A percentile compares a stretch with the other conserved stretches of the same genome.
These are phyloP conservation scores for Aythya baeri DNA, from an alignment of 2,113 vertebrate genomes.

Conservation along the genomic window DNA sequence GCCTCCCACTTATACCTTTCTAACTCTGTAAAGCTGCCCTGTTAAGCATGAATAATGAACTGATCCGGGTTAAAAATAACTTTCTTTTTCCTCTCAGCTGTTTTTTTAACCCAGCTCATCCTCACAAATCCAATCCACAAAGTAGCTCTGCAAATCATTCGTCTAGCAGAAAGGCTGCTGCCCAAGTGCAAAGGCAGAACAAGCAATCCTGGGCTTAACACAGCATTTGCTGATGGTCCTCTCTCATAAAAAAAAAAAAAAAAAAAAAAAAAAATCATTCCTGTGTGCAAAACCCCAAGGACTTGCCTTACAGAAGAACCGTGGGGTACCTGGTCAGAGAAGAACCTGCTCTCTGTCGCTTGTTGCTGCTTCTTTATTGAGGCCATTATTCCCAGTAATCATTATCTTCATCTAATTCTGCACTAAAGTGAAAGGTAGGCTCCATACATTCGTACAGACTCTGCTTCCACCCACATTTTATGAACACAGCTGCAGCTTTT, in stretches of 20 bases:
- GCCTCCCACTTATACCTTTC: background rate
- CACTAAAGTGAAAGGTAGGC: background rate
- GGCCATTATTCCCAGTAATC: background rate
- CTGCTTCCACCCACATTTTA: background rate
- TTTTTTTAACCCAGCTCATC: conserved; percentile 18
- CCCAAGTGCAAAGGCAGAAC: background rate
- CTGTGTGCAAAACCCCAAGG: background rate
- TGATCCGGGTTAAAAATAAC: conserved; percentile 6
- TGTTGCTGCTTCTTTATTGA: background rate
- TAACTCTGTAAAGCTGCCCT: background rate
- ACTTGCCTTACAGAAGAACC: background rate
- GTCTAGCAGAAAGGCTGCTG: background rate
- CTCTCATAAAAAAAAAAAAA: background rate
- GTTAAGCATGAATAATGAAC: conserved; percentile 40
- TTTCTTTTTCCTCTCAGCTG: background rate
- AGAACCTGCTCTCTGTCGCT: background rate
- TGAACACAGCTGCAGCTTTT: background rate
- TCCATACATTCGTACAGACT: background rate
- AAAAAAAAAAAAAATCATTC: background rate
- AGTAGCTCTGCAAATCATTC: conserved; percentile 17
- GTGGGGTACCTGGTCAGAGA: background rate
- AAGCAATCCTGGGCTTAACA: background rate
- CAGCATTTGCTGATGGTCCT: background rate
- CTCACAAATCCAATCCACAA: conserved; percentile 23
- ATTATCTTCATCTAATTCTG: background rate